phyloP scores from a whole-genome alignment of 2,113 vertebrate genomes.

The Nannospalax galili region DNA sequence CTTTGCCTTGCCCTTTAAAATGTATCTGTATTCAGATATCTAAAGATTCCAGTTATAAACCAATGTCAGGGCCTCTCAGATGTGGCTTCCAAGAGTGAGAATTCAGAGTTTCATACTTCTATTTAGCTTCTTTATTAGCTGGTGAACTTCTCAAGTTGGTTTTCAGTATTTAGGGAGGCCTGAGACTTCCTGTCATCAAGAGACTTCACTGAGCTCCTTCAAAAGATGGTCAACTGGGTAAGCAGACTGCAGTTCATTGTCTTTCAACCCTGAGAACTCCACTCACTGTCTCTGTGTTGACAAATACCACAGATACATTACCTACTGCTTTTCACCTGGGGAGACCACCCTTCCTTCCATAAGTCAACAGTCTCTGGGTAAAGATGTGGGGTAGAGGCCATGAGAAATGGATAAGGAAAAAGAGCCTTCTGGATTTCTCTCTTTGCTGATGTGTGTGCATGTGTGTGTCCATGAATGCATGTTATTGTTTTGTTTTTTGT shows the following conservation, averaged over 20 bases:
- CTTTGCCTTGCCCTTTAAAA: background rate
- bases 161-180: background rate
- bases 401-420: background rate
- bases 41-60: background rate
- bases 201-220: background rate
- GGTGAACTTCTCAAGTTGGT: background rate
- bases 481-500: background rate
- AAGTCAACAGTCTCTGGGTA: constrained; percentile 1
- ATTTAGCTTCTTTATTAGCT: background rate
- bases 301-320: background rate
- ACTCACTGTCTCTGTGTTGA: background rate
- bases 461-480: background rate
- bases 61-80: background rate
- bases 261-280: background rate
- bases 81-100: background rate
- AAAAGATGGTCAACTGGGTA: accelerated
- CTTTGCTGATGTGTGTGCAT: background rate
- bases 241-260: background rate
- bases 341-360: background rate
- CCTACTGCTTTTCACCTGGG: background rate
- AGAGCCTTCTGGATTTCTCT: background rate
- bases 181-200: background rate
- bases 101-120: background rate
- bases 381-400: background rate
- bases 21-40: background rate